These are phyloP conservation scores for Rhinatrema bivittatum DNA, from an alignment of 2,797 vertebrate genomes.

Conservation along the genomic window DNA sequence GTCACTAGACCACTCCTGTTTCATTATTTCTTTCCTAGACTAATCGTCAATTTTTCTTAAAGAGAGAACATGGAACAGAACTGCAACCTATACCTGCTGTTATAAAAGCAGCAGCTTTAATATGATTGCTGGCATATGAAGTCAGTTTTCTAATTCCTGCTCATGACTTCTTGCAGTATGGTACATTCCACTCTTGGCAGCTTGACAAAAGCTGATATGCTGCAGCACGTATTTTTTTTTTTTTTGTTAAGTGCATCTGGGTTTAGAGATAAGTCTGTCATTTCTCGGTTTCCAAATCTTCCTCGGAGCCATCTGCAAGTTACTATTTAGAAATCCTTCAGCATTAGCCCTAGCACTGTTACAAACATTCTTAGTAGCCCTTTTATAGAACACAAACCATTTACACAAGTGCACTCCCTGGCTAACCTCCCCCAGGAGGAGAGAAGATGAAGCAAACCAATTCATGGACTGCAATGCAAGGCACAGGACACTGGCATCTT, in stretches of 20 bases:
- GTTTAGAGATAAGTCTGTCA: conserved; percentile 41
- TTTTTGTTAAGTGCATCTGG: conserved; percentile 29
- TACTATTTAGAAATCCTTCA: conserved; percentile 29
- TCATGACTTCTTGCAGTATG: conserved; percentile 47
- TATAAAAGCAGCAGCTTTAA: conserved; percentile 38
- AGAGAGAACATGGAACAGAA: conserved; percentile 22
- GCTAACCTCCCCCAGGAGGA: too few species aligned
- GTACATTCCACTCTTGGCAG: conserved; percentile 74
- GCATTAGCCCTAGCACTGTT: too few species aligned
- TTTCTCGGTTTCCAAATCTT: conserved; percentile 45
- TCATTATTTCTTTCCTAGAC: conserved; percentile 52
- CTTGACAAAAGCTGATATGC: conserved; percentile 75
- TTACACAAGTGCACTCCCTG: too few species aligned
- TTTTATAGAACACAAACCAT: too few species aligned
- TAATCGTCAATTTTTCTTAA: conserved; percentile 41
- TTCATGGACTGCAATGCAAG: too few species aligned
- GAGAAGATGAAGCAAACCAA: too few species aligned
- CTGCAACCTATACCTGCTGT: conserved; percentile 14
- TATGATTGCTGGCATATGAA: conserved; percentile 15
- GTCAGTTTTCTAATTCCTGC: conserved; percentile 20
- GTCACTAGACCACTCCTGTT: conserved; percentile 82
- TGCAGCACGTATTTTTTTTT: conserved; percentile 55
- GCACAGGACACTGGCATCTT: too few species aligned
- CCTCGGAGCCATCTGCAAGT: conserved; percentile 27
- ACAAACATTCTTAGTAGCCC: too few species aligned